Conservation (phyloP, 2,113 vertebrate genomes). For the Prietella phreatophila region DNA sequence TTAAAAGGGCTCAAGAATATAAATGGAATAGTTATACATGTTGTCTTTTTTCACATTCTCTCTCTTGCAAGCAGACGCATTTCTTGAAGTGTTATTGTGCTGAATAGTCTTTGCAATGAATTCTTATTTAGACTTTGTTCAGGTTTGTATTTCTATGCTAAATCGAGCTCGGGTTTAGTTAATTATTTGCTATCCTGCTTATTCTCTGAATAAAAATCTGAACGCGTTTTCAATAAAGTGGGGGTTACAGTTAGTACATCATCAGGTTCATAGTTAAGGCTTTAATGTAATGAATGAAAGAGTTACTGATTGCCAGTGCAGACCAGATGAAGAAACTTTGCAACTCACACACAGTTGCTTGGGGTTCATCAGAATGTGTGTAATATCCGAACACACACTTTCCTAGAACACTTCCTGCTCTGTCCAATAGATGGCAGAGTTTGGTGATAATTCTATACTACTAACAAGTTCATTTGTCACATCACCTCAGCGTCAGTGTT, state of each 20-base stretch:
- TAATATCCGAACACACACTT: not conserved
- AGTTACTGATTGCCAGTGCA: too few species aligned
- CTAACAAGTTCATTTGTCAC: not conserved
- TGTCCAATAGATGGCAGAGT: slow-evolving; percentile 33
- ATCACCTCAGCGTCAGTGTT: not conserved
- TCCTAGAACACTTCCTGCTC: slow-evolving; percentile 10
- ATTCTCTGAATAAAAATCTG: not conserved
- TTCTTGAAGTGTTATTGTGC: not conserved
- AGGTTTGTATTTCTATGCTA: not conserved
- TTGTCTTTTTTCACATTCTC: not conserved
- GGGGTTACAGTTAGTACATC: not conserved
- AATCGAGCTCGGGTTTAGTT: not conserved
- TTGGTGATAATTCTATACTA: not conserved
- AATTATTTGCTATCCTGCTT: not conserved
- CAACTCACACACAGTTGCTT: not conserved
- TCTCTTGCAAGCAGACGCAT: not conserved
- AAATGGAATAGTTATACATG: too few species aligned
- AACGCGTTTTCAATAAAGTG: not conserved
- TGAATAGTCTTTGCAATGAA: not conserved
- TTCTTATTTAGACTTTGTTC: not conserved
- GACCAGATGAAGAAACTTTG: too few species aligned
- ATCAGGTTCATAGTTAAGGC: not conserved
- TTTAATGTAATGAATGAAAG: not conserved
- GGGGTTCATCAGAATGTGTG: not conserved
- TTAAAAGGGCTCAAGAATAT: not conserved